phyloP scores from a whole-genome alignment of 2,888 invertebrate species.

The Sinohyriopsis cumingii region DNA sequence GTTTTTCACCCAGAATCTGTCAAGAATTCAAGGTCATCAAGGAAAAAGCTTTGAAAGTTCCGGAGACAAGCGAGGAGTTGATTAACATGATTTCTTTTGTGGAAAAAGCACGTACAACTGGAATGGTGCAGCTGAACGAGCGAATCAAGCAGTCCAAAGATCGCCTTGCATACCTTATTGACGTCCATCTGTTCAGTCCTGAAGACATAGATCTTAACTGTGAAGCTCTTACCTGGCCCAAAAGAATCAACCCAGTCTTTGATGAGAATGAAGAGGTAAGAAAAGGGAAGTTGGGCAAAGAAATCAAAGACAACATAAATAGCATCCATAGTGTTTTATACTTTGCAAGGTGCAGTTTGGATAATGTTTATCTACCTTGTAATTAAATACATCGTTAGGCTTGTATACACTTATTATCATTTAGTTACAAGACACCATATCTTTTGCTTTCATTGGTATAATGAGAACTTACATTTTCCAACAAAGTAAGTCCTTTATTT shows the following conservation, averaged over 20 bases:
- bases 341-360: not conserved
- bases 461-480: no score
- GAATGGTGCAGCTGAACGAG: constrained; percentile 81
- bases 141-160: constrained; percentile 77
- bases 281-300: not conserved
- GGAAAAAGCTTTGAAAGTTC: constrained; percentile 80
- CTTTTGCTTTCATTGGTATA: no score
- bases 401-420: no score
- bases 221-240: constrained; percentile 88
- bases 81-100: constrained; percentile 87
- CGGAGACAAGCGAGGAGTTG: constrained; percentile 85
- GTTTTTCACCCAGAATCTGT: constrained; percentile 70
- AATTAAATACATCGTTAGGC: no score
- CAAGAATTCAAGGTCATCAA: constrained; percentile 82
- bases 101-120: constrained; percentile 82
- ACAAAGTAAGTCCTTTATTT: no score
- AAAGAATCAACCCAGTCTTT: constrained; percentile 85
- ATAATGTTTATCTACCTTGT: no score
- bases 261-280: constrained; percentile 81
- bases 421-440: no score
- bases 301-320: not conserved
- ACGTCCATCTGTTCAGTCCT: constrained; percentile 82
- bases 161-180: constrained; percentile 77
- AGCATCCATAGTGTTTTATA: not conserved
- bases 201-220: constrained; percentile 87